A percentile compares a stretch with the other conserved stretches of the same genome.
These are phyloP conservation scores for Holothuria glaberrima DNA, from an alignment of 35 echinoderm and acorn worm species.

Conservation along the genomic window DNA sequence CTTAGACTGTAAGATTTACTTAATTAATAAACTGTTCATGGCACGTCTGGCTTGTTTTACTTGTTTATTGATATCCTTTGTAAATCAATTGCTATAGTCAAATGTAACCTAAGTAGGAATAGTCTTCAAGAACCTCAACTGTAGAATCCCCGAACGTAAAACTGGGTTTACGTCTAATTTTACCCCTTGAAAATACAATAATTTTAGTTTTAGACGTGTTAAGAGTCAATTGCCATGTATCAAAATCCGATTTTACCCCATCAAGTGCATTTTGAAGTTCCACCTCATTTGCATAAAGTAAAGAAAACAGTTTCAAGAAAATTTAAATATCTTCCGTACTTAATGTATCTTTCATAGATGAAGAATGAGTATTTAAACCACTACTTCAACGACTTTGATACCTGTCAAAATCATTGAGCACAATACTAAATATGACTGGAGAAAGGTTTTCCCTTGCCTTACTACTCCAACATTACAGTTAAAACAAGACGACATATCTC, in stretches of 20 bases:
- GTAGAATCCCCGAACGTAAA: not conserved
- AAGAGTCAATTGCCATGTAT: constrained; percentile 5
- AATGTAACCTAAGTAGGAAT: constrained; percentile 24
- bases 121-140: constrained; percentile 23
- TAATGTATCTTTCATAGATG: too few relatives aligned
- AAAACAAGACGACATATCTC: not conserved
- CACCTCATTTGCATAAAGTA: constrained; percentile 1
- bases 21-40: not conserved
- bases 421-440: not conserved
- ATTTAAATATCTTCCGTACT: constrained; percentile 7
- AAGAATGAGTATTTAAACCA: constrained; percentile 3
- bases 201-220: constrained; percentile 29
- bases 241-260: not conserved
- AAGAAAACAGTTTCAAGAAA: not conserved
- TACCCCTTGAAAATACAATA: constrained; percentile 43
- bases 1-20: not conserved
- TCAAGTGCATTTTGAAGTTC: constrained; percentile 28
- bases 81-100: constrained; percentile 5
- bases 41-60: constrained; percentile 8
- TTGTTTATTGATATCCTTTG: not conserved
- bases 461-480: constrained; percentile 3
- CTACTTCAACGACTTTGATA: not conserved
- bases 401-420: not conserved
- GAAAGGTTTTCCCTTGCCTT: constrained; percentile 45
- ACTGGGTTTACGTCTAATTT: constrained; percentile 20